Percentiles rank a stretch among this genome's conserved stretches.
Evolutionary conservation across 2,113 vertebrate genomes (phyloP).

Genomic region (Scolopax mira): DNA sequence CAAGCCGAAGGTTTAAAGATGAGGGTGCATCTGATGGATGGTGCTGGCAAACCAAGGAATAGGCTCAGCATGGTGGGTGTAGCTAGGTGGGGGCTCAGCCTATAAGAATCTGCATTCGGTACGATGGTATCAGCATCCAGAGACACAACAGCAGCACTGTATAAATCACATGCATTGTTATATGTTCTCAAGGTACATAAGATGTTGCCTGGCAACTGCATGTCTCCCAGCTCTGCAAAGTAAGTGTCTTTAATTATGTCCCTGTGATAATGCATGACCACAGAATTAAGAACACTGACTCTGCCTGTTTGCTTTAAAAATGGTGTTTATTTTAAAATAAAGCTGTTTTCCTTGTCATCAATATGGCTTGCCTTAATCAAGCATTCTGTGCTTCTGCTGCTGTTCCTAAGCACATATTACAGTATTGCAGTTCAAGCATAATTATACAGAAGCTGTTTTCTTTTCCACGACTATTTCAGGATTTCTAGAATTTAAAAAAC

Average conservation of each 20-base stretch:
- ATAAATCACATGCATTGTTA: slow-evolving; percentile 8
- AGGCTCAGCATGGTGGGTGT: not conserved
- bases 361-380: not conserved
- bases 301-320: not conserved
- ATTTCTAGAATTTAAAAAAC: not conserved
- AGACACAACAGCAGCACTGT: not conserved
- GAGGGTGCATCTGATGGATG: not conserved
- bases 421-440: not conserved
- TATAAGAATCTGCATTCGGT: not conserved
- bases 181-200: not conserved
- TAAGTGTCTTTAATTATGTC: slow-evolving; percentile 3
- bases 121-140: not conserved
- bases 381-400: not conserved
- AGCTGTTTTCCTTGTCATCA: not conserved
- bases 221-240: not conserved
- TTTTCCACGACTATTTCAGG: not conserved
- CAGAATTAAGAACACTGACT: not conserved
- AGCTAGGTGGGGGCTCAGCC: not conserved
- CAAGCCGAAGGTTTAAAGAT: not conserved
- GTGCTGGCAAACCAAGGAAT: not conserved
- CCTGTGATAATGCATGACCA: not conserved
- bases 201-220: slow-evolving; percentile 63
- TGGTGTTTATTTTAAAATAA: not conserved
- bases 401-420: not conserved
- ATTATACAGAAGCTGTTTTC: not conserved